These are phyloP conservation scores for Hydrozoanthus tunicans DNA, from an alignment of 64 coral and sea anemone species.

Conservation along the genomic window DNA sequence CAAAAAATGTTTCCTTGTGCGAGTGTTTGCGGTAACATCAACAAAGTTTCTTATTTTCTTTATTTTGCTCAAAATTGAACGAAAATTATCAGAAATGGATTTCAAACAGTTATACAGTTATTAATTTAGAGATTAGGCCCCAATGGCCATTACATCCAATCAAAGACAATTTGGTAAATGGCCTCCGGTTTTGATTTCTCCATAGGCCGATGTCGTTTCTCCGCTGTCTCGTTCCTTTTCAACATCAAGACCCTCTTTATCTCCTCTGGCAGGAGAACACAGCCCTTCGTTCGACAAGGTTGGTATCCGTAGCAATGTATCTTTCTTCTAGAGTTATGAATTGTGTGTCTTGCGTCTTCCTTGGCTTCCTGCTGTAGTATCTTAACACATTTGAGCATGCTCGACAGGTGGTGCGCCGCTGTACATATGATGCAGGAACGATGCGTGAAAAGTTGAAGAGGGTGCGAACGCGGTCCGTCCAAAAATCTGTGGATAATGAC, in stretches of 20 bases:
- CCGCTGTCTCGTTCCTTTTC: slow-evolving; percentile 72
- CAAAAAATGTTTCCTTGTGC: no score
- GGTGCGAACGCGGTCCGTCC: slow-evolving; percentile 20
- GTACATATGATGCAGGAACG: slow-evolving; percentile 40
- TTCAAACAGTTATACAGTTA: no score
- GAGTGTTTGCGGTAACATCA: no score
- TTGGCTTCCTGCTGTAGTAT: background rate
- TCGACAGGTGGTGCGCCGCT: slow-evolving; percentile 23
- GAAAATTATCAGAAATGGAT: no score
- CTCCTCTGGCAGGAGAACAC: background rate
- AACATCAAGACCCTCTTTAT: slow-evolving; percentile 9
- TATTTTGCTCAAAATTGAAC: no score
- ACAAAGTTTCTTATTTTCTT: no score
- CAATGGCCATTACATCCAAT: no score
- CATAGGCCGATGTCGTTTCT: slow-evolving; percentile 79
- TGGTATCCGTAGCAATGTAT: background rate
- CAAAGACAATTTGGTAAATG: background rate
- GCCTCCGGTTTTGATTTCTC: background rate
- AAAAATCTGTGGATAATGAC: slow-evolving; percentile 18
- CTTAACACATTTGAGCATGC: background rate
- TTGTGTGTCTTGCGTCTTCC: no score
- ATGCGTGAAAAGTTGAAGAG: slow-evolving; percentile 48
- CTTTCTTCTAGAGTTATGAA: no score
- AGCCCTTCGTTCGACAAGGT: slow-evolving; percentile 15
- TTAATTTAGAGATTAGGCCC: no score